Conservation (phyloP, 2,888 invertebrate species). For the Synanthedon tipuliformis region DNA sequence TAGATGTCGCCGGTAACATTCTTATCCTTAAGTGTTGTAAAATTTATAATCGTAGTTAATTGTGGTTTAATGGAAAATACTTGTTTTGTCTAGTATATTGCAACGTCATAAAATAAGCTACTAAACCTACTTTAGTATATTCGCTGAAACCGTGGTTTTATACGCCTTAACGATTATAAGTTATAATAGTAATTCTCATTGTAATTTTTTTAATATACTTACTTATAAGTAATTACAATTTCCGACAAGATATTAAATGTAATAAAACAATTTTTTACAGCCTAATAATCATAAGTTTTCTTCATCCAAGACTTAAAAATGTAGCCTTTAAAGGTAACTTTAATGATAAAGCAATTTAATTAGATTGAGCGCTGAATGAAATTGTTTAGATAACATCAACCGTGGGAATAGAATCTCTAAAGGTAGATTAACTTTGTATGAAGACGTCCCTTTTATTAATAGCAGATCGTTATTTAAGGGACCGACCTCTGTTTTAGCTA, state of each 20-base stretch:
- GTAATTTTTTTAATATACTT: too few species aligned
- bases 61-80: not conserved
- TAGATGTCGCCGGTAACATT: not conserved
- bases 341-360: slow-evolving; percentile 44
- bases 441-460: not conserved
- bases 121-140: too few species aligned
- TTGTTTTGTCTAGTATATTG: not conserved
- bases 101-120: too few species aligned
- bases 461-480: not conserved
- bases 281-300: too few species aligned
- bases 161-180: too few species aligned
- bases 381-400: slow-evolving; percentile 21
- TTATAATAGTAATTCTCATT: too few species aligned
- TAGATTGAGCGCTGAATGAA: slow-evolving; percentile 31
- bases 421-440: not conserved
- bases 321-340: slow-evolving; percentile 9
- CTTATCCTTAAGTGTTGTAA: not conserved
- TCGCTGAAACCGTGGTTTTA: too few species aligned
- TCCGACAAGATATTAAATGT: too few species aligned
- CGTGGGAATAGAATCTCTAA: slow-evolving; percentile 27
- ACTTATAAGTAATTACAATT: too few species aligned
- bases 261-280: too few species aligned
- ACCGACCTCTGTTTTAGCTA: too few species aligned
- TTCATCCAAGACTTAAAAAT: not conserved
- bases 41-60: not conserved